Base-by-base conservation (phyloP, 2,797 vertebrate species). In the Lindbergichthys nudifrons region DNA sequence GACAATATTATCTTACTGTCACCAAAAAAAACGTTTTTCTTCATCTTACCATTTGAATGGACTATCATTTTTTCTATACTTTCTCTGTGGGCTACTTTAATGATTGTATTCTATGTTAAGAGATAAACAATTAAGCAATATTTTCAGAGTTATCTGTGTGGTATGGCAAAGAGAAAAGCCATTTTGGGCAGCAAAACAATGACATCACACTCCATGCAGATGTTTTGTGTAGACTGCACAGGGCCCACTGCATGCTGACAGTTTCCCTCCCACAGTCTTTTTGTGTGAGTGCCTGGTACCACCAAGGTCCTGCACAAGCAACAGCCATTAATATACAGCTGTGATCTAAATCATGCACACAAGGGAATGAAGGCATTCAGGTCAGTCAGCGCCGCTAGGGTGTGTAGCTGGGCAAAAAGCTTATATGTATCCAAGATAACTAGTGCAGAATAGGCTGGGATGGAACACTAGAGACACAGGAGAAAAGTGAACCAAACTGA, bases 271-370 rank as follows among this genome's bases (percentile, higher is more conserved):
- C 21, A 51, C 13, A 5, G 45, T 48, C 39, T 70, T 68, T 46
- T 70, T n/a, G n/a, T 70, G 53, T 51, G 46, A 77, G 59, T 13
- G 56, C 64, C 67, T 78, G 79, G 67, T 79, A 79, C 74, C n/a
- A 41, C 71, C 72, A 51, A 71, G 59, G 53, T 70, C 53, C 48
- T 43, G 45, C 66, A 74, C 54, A 46, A 70, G 72, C 53, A 50
- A 41, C 15, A n/a, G 56, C 42, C 48, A 54, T 77, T 70, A 18
- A 72, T 70, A 75, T 43, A 57, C 57, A 73, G 59, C 83, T 75
- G 67, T 47, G 60, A 76, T 71, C 59, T 71, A 62, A 74, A 70
- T 80, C 69, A 76, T 61, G 80, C 70, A 63, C 54, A 41, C 65
- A 19, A 10, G 15, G 39, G 47, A 66, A 71, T 71, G n/a, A 54